Conservation (phyloP, 30 jellyfish, hydroid and myxozoan species). For the Rhopilema esculentum region DNA sequence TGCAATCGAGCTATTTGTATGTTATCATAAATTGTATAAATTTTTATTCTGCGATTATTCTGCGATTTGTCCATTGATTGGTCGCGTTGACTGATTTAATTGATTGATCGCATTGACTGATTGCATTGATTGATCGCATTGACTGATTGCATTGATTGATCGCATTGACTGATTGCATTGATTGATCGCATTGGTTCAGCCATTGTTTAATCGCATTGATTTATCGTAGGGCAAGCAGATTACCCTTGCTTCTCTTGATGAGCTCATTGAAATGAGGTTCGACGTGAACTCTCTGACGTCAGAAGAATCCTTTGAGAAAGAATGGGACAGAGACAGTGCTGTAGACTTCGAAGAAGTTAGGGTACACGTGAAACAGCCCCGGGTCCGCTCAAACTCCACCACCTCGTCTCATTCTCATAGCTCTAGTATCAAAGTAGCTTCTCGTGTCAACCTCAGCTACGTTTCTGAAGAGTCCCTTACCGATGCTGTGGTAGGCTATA, state of each 20-base stretch:
- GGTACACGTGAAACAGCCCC: conserved; percentile 22
- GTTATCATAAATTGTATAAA: no score
- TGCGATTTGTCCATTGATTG: no score
- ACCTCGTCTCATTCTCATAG: no score
- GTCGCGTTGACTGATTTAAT: no score
- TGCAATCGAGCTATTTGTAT: no score
- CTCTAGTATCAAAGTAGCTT: neutral
- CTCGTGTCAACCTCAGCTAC: conserved; percentile 19
- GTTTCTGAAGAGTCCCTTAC: conserved; percentile 8
- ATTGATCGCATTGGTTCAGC: neutral
- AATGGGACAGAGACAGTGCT: conserved; percentile 67
- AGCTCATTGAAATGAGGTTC: conserved; percentile 52
- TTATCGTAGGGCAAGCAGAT: conserved; percentile 49
- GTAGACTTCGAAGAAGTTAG: conserved; percentile 48
- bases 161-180: no score
- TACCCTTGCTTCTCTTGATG: conserved; percentile 47
- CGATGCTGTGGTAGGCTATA: neutral
- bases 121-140: no score
- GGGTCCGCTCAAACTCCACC: conserved; percentile 26
- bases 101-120: no score
- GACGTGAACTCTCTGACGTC: conserved; percentile 61
- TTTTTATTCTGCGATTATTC: no score
- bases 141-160: no score
- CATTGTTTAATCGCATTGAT: neutral
- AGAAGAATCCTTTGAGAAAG: conserved; percentile 50